Evolutionary conservation across 2,797 vertebrate genomes (phyloP).

Genomic region (Rhincodon typus): DNA sequence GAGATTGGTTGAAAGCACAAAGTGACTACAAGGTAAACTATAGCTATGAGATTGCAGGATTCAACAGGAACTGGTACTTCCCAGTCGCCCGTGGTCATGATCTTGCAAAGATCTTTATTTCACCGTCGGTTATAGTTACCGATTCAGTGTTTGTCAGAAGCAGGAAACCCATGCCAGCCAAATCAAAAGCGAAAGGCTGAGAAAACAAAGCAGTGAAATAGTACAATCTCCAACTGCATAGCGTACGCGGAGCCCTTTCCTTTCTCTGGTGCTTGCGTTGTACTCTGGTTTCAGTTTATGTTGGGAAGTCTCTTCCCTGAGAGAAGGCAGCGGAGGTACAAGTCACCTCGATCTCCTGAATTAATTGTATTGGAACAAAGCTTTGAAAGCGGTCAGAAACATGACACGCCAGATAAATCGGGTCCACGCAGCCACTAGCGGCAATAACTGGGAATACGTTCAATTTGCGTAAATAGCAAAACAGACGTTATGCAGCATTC

Average conservation of each 20-base stretch:
- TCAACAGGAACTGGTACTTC: neutral
- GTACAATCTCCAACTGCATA: neutral
- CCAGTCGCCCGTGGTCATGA: neutral
- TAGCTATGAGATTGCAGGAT: neutral
- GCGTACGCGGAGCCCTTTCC: neutral
- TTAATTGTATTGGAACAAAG: neutral
- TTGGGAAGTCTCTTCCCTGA: neutral
- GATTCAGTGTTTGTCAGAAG: neutral
- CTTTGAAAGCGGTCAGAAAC: neutral
- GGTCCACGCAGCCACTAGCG: neutral
- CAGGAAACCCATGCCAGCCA: neutral
- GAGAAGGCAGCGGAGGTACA: neutral
- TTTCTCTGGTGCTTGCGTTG: neutral
- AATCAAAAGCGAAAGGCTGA: neutral
- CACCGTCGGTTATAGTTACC: neutral
- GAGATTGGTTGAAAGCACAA: neutral
- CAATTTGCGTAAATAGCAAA: neutral
- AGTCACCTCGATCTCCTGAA: neutral
- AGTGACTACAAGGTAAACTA: neutral
- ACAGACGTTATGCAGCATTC: constrained; percentile 26
- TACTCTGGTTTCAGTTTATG: neutral
- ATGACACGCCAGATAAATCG: neutral
- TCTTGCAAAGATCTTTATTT: neutral
- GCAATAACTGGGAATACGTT: constrained; percentile 11
- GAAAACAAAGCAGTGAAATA: neutral